phyloP scores from a whole-genome alignment of 1,140 invertebrate genomes.

The Propsilocerus akamusi region DNA sequence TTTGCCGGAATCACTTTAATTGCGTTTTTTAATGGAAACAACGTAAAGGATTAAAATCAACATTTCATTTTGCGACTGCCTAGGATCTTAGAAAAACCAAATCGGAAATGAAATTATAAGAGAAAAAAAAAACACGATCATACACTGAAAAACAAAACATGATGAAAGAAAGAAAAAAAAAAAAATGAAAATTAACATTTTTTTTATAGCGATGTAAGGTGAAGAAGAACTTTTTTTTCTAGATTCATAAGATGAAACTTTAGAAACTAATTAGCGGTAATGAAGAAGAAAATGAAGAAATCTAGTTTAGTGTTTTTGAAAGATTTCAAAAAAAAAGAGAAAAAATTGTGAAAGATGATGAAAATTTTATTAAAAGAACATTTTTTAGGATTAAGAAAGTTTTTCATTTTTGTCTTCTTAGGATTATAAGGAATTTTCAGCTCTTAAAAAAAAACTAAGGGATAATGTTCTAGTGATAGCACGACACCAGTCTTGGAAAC shows the following conservation, averaged over 20 bases:
- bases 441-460: too few species aligned
- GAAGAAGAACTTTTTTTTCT: neutral
- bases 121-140: too few species aligned
- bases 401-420: neutral
- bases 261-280: slow-evolving; percentile 1
- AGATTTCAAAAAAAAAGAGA: neutral
- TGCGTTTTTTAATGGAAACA: too few species aligned
- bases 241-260: slow-evolving; percentile 1
- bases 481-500: too few species aligned
- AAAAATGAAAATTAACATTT: too few species aligned
- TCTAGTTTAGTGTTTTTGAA: slow-evolving; percentile 1
- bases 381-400: neutral
- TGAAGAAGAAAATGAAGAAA: neutral
- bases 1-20: too few species aligned
- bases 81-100: too few species aligned
- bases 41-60: too few species aligned
- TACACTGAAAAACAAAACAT: neutral
- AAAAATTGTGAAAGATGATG: too few species aligned
- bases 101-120: too few species aligned
- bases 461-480: too few species aligned
- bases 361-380: neutral
- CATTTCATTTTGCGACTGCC: too few species aligned
- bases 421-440: neutral
- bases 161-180: neutral
- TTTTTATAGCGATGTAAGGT: slow-evolving; percentile 1